Evolutionary conservation across 2,797 vertebrate species (phyloP), one percentile per base, ranked within the genome.

Genomic region (Gastrophryne carolinensis): DNA sequence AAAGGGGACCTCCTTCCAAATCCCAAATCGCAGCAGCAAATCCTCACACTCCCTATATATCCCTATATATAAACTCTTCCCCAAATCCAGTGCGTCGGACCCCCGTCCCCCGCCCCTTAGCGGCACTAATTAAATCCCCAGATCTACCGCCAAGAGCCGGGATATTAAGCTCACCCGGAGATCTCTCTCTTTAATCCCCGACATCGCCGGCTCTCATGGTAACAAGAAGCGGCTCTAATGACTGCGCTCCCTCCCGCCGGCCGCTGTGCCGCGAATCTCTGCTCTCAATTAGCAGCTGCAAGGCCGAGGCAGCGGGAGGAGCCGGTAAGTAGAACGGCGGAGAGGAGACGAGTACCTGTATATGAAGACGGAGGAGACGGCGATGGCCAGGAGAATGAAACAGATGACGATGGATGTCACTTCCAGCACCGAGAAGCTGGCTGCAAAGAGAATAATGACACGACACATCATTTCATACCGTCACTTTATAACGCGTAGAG

Each of bases 341-440:
- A 9, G 41, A n/a, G 52, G 9, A 2, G 21, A 19, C 27, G 17
- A 19, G 34, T 53, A 95, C 93, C 93, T 94, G 91, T 94, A 96
- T 85, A 96, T 87, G 84, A 98, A 96, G 84, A 96, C 82, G 23
- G 92, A 87, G 73, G 92, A n/a, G n/a, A 92, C 76, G 69, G 94
- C 89, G 27, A 90, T 88, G 83, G 91, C 87, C 60, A 87, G 79
- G 30, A 96, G 82, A 73, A 94, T 87, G 71, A 98, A 87, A 83
- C 93, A 91, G 80, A 95, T 86, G 49, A 92, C 87, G 3, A 96
- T 90, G 34, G 90, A 91, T 49, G 95, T 84, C 80, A 96, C 90
- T 84, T 97, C 95, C 78, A 94, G 89, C 53, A 92, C 90, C 74
- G 94, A 91, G 76, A 98, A 87, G 21, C 86, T 92, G 73, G 87